A percentile compares a stretch with the other conserved stretches of the same genome.
Evolutionary conservation across 2,888 invertebrate genomes (phyloP).

Genomic region (Chaetogeoica ovagalla): DNA sequence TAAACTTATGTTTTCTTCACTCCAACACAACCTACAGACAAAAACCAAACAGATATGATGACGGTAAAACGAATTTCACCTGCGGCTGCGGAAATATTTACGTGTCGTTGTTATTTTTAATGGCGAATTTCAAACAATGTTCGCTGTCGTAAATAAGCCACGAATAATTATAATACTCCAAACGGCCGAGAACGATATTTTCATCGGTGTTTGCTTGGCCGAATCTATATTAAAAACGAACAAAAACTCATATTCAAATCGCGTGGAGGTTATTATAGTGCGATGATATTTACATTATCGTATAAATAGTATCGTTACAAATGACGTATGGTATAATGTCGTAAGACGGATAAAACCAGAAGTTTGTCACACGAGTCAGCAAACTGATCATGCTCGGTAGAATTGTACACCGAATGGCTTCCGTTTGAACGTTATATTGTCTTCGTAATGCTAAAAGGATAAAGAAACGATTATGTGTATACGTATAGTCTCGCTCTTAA

Average conservation of each 20-base stretch:
- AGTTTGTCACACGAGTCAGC: constrained; percentile 2
- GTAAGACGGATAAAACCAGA: background rate
- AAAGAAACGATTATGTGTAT: background rate
- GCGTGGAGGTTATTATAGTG: no score
- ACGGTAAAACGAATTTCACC: no score
- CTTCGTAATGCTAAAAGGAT: background rate
- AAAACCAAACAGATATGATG: no score
- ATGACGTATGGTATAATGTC: constrained; percentile 69
- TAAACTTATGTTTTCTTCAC: background rate
- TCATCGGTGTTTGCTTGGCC: constrained; percentile 79
- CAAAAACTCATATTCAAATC: no score
- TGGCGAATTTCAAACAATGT: constrained; percentile 54
- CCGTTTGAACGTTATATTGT: background rate
- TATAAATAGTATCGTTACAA: constrained; percentile 70
- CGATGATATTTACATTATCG: constrained; percentile 59
- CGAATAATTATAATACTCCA: constrained; percentile 70
- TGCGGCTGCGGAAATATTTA: background rate
- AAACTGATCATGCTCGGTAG: constrained; percentile 38
- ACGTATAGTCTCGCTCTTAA: no score
- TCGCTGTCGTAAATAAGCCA: constrained; percentile 62
- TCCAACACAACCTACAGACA: background rate
- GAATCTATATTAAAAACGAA: constrained; percentile 60
- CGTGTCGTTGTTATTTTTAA: constrained; percentile 14
- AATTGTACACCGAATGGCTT: constrained; percentile 24
- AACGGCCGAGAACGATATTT: constrained; percentile 68